Evolutionary conservation across 2,113 vertebrate genomes (phyloP).

Genomic region (Hystrix cristata): DNA sequence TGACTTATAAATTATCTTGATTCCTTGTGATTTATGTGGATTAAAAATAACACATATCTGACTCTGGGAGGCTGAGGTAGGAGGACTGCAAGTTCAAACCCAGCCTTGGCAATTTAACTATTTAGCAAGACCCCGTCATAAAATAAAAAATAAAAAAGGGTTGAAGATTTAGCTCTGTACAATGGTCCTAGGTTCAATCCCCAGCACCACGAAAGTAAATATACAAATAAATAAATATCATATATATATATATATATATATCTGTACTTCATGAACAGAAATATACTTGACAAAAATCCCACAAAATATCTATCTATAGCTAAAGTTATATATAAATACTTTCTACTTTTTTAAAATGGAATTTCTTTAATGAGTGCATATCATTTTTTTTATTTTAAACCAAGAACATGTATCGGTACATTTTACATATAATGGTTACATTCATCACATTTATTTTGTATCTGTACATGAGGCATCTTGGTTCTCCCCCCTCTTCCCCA

Average conservation of each 20-base stretch:
- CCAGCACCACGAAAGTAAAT: neutral
- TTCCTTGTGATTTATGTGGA: neutral
- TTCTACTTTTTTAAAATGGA: neutral
- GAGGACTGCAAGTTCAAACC: neutral
- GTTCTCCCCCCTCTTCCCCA: too few species aligned
- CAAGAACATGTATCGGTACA: too few species aligned
- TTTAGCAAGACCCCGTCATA: neutral
- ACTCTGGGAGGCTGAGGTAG: neutral
- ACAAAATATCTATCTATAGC: slow-evolving; percentile 22
- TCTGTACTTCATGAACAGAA: slow-evolving; percentile 20
- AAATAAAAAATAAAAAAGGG: neutral
- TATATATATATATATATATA: neutral
- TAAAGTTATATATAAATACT: slow-evolving; percentile 17
- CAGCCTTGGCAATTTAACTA: neutral
- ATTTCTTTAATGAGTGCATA: too few species aligned
- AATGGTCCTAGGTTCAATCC: neutral
- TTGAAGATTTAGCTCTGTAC: neutral
- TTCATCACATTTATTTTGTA: too few species aligned
- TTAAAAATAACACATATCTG: neutral
- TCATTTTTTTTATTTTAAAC: too few species aligned
- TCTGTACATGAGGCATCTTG: too few species aligned
- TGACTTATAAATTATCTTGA: slow-evolving; percentile 19
- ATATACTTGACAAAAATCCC: neutral
- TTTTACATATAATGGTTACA: too few species aligned
- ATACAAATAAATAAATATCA: neutral